Evolutionary conservation across 2,113 vertebrate species (phyloP).

Genomic region (Chinchilla lanigera): DNA sequence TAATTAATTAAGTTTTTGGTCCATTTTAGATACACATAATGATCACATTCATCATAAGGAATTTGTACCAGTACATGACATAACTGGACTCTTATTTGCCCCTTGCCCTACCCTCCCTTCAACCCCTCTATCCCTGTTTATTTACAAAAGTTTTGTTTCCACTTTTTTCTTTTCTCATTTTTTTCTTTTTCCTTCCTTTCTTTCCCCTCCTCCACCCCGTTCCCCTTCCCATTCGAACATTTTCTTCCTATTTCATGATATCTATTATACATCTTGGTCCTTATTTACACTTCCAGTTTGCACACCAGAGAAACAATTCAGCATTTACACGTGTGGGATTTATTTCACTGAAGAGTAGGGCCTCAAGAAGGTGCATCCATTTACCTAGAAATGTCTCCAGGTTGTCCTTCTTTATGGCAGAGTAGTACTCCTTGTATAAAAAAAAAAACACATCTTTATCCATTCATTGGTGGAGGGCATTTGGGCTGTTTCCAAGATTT

Average conservation of each 20-base stretch:
- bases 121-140: neutral
- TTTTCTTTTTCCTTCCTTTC: neutral
- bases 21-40: no score
- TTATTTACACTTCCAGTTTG: neutral
- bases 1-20: neutral
- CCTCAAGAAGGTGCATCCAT: neutral
- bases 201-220: neutral
- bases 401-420: neutral
- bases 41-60: neutral
- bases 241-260: neutral
- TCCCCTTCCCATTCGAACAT: neutral
- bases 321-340: neutral
- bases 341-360: neutral
- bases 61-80: neutral
- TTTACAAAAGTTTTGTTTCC: neutral
- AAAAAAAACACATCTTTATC: neutral
- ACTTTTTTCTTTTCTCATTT: neutral
- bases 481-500: neutral
- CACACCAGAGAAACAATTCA: neutral
- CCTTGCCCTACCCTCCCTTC: neutral
- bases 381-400: neutral
- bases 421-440: neutral
- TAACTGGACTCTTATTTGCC: neutral
- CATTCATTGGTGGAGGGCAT: neutral
- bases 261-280: neutral